Conservation (phyloP, 2,888 invertebrate genomes). For the Agrochola lychnidis region DNA sequence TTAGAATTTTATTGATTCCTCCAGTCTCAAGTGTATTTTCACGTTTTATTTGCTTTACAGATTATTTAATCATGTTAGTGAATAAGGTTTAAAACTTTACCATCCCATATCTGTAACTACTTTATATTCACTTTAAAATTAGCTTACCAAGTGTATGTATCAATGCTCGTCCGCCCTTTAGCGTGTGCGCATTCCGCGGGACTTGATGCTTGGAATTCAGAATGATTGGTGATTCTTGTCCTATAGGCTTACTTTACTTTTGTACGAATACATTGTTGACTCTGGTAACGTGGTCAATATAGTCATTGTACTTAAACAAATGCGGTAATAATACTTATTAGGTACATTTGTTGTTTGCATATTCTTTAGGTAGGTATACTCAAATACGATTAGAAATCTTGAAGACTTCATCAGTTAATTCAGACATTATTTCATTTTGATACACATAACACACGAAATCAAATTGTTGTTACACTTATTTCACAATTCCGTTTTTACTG, state of each 20-base stretch:
- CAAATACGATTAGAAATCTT: neutral
- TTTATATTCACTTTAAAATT: neutral
- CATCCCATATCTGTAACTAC: neutral
- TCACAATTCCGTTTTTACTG: constrained; percentile 26
- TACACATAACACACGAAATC: neutral
- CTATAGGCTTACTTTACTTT: constrained; percentile 17
- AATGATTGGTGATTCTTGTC: constrained; percentile 25
- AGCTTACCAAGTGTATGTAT: neutral
- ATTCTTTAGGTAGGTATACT: neutral
- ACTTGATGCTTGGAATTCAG: constrained; percentile 34
- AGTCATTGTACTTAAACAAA: neutral
- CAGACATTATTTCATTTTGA: neutral
- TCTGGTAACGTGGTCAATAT: neutral
- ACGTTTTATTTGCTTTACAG: neutral
- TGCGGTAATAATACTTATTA: neutral
- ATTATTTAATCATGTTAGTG: neutral
- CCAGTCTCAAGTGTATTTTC: too few relatives aligned
- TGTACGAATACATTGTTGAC: neutral
- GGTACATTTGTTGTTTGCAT: neutral
- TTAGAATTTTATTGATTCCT: neutral
- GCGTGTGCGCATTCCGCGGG: constrained; percentile 29
- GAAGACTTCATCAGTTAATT: neutral
- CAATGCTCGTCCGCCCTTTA: neutral
- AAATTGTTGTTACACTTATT: constrained; percentile 13
- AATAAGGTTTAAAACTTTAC: neutral